Evolutionary conservation across 2,113 vertebrate species (phyloP), one percentile per base, ranked within the genome.

Genomic region (Osmerus eperlanus): DNA sequence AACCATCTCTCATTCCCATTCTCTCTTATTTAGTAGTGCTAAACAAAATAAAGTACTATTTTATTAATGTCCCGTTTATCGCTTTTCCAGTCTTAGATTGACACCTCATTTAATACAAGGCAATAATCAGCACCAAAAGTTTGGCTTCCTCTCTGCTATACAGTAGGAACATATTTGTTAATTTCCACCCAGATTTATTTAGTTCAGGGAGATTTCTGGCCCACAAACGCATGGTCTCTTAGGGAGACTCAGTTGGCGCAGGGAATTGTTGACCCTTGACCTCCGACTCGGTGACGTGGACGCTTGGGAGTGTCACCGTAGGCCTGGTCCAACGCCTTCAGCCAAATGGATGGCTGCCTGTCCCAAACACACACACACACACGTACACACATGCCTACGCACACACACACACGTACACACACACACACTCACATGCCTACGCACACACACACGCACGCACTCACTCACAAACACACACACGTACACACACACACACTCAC

Each of bases 271-370:
- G 83, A 84, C 84, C 83, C 76, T 75, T 69, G 56, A 67, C 84
- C 73, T 76, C 62, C 8, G 51, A 79, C 75, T 78, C 67, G 29
- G 80, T 77, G 66, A 71, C 63, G 67, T 29, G 9, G 64, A 73
- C 74, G 58, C 80, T 78, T 60, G 84, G 84, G 86, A 81, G 71
- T 81, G 74, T 77, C 77, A 74, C 74, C 68, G 67, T 66, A 76
- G 78, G 65, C 77, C 78, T 71, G n/a, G 72, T 84, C 83, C 82
- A 89, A 77, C 52, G 90, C 89, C 91, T 90, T 90, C 81, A 87
- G 90, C 90, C 88, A 92, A 91, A 91, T 91, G 90, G 89, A 90
- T 56, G 74, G 53, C 77, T 89, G 91, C 90, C 87, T 85, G 78
- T 83, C 80, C 73, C 29, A 36, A 60, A 23, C 8, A 16, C 52